Conservation (phyloP, 1,140 invertebrate genomes). For the Epicauta chinensis region DNA sequence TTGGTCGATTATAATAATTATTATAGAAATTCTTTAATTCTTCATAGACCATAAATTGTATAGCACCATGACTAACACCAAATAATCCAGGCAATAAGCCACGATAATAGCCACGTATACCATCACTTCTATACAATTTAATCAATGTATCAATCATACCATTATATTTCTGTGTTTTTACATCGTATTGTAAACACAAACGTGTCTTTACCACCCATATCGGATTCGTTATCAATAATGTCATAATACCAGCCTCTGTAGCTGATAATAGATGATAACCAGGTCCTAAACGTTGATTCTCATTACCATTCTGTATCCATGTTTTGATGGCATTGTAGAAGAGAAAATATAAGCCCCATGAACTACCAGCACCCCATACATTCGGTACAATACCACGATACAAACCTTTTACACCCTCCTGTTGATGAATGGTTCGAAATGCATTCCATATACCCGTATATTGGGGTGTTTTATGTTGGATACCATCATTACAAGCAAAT, state of each 20-base stretch:
- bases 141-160: conserved; percentile 85
- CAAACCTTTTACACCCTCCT: conserved; percentile 82
- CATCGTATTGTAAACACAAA: conserved; percentile 71
- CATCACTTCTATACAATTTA: conserved; percentile 88
- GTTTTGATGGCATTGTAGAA: conserved; percentile 93
- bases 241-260: conserved; percentile 84
- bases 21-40: conserved; percentile 95
- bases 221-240: conserved; percentile 90
- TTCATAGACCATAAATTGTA: conserved; percentile 99
- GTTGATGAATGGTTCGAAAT: conserved; percentile 73
- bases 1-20: conserved; percentile 64
- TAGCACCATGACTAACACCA: conserved; percentile 94
- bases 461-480: conserved; percentile 65
- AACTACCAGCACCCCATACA: conserved; percentile 89
- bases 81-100: conserved; percentile 96
- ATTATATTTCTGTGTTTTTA: conserved; percentile 52
- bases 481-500: conserved; percentile 93
- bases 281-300: conserved; percentile 71
- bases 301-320: conserved; percentile 75
- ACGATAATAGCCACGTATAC: conserved; percentile 87
- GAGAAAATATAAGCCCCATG: conserved; percentile 98
- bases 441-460: conserved; percentile 85
- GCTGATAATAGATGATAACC: conserved; percentile 83
- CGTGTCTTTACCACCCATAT: conserved; percentile 97
- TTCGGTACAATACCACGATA: conserved; percentile 94